A percentile compares a stretch with the other conserved stretches of the same genome.
phyloP scores from a whole-genome alignment of 2,888 invertebrate species.

The Ophion ventricosus region DNA sequence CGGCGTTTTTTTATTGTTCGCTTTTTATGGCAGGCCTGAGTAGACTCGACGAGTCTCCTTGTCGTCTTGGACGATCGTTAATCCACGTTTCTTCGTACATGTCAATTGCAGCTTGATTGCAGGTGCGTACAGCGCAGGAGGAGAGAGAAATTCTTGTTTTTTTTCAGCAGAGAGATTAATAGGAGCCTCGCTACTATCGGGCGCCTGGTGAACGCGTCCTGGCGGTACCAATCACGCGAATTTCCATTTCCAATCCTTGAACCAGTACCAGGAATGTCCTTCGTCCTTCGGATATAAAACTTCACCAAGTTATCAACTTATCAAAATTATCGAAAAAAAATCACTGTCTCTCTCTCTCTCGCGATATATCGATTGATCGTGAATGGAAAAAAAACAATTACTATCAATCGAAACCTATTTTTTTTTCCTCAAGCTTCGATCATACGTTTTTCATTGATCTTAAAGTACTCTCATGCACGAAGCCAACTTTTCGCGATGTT shows the following conservation, averaged over 20 bases:
- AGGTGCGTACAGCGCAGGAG: background rate
- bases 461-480: background rate
- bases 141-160: too few relatives aligned
- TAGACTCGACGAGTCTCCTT: conserved; percentile 15
- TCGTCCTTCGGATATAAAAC: background rate
- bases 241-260: conserved; percentile 57
- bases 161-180: background rate
- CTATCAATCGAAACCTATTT: background rate
- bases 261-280: conserved; percentile 10
- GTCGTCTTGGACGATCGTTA: conserved; percentile 23
- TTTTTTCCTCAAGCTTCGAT: background rate
- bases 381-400: background rate
- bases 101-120: conserved; percentile 33
- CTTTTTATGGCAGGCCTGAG: conserved; percentile 21
- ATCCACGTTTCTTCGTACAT: conserved; percentile 44
- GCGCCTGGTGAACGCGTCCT: conserved; percentile 1
- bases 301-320: conserved; percentile 11
- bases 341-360: too few relatives aligned
- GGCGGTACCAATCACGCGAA: conserved; percentile 48
- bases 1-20: background rate
- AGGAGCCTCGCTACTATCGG: conserved; percentile 12
- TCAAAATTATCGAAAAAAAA: background rate
- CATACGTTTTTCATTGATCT: conserved; percentile 18
- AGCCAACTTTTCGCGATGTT: background rate
- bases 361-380: background rate